These are phyloP conservation scores for Parthenolecanium corni DNA, from an alignment of 2,888 invertebrate genomes.

Conservation along the genomic window DNA sequence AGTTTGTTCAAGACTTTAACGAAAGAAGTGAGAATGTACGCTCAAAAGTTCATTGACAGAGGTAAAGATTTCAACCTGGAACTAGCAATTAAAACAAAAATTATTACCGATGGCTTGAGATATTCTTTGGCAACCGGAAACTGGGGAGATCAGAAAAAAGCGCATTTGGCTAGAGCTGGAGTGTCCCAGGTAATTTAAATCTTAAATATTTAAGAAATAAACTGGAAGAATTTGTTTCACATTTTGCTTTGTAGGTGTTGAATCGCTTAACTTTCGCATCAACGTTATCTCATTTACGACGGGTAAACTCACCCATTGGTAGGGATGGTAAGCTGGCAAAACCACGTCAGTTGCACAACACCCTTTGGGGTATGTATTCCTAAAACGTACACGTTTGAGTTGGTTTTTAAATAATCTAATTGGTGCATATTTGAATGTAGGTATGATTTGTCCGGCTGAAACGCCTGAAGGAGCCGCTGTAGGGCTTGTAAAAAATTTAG, in stretches of 20 bases:
- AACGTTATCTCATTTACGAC: conserved; percentile 91
- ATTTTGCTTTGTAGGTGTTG: conserved; percentile 56
- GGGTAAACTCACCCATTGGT: conserved; percentile 98
- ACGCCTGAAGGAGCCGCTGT: conserved; percentile 97
- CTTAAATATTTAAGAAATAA: background rate
- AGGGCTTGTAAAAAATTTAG: conserved; percentile 95
- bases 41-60: conserved; percentile 96
- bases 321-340: conserved; percentile 98
- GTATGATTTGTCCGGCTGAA: conserved; percentile 98
- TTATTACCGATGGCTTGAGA: conserved; percentile 93
- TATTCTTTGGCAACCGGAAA: conserved; percentile 99
- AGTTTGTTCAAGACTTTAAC: conserved; percentile 83
- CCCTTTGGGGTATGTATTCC: conserved; percentile 68
- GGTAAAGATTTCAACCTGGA: conserved; percentile 98
- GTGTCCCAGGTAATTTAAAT: conserved; percentile 57
- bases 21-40: conserved; percentile 96
- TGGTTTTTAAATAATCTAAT: background rate
- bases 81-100: conserved; percentile 89
- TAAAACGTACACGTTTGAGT: background rate
- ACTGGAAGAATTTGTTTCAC: background rate
- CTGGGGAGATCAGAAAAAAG: conserved; percentile 99
- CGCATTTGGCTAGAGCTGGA: conserved; percentile 94
- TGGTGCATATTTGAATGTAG: background rate
- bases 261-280: conserved; percentile 97
- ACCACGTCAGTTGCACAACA: conserved; percentile 97